phyloP scores from a whole-genome alignment of 2,797 vertebrate species.

The Neosilurus hyrtlii region DNA sequence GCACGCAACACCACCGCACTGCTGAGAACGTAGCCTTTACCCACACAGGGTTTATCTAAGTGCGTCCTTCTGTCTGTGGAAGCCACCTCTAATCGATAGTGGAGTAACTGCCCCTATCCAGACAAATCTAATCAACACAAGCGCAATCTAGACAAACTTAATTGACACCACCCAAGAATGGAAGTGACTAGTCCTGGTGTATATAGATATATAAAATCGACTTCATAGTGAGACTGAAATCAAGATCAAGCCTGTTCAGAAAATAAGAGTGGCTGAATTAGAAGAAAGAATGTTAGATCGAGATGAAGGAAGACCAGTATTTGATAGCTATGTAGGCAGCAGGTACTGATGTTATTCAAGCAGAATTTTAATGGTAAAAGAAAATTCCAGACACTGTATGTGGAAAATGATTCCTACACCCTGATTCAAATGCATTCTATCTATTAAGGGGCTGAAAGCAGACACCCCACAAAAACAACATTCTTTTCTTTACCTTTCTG shows the following conservation, averaged over 20 bases:
- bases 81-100: slow-evolving; percentile 38
- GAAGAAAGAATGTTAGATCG: neutral
- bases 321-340: slow-evolving; percentile 38
- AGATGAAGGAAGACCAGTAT: neutral
- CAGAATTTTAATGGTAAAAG: slow-evolving; percentile 50
- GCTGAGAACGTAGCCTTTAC: slow-evolving; percentile 16
- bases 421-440: neutral
- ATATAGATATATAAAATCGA: slow-evolving; percentile 25
- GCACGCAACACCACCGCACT: neutral
- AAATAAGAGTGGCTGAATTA: neutral
- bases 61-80: slow-evolving; percentile 20
- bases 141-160: slow-evolving; percentile 44
- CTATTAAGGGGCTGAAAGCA: slow-evolving; percentile 6
- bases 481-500: slow-evolving; percentile 40
- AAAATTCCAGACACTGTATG: slow-evolving; percentile 42
- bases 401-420: neutral
- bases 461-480: slow-evolving; percentile 26
- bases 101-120: slow-evolving; percentile 41
- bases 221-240: slow-evolving; percentile 22
- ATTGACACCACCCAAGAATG: slow-evolving; percentile 44
- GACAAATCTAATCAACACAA: slow-evolving; percentile 48
- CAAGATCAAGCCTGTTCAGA: slow-evolving; percentile 10
- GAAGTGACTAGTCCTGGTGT: slow-evolving; percentile 6
- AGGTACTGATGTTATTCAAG: slow-evolving; percentile 32
- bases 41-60: slow-evolving; percentile 12